Evolutionary conservation across 1,140 invertebrate genomes (phyloP).

Genomic region (Globodera rostochiensis): DNA sequence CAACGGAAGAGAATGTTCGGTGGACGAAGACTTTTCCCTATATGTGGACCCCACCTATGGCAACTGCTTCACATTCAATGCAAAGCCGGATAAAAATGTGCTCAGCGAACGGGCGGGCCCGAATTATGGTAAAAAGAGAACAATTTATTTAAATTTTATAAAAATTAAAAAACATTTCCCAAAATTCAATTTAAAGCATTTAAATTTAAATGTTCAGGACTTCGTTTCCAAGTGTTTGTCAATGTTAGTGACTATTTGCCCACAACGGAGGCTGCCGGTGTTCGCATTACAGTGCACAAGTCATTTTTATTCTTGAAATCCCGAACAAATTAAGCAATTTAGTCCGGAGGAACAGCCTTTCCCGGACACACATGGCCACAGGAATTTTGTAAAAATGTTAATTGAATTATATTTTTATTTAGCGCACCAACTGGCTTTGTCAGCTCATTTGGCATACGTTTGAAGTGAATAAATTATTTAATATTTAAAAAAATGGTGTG

Average conservation of each 20-base stretch:
- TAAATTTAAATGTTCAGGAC: slow-evolving; percentile 41
- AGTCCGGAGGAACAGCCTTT: slow-evolving; percentile 56
- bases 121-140: slow-evolving; percentile 52
- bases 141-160: not conserved
- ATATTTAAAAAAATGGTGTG: not conserved
- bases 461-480: slow-evolving; percentile 47
- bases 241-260: slow-evolving; percentile 65
- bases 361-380: slow-evolving; percentile 62
- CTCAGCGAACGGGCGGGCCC: slow-evolving; percentile 61
- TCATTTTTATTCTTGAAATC: slow-evolving; percentile 7
- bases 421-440: slow-evolving; percentile 63
- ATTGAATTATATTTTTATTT: not conserved
- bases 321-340: not conserved
- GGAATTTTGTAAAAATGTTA: not conserved
- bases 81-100: slow-evolving; percentile 46
- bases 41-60: slow-evolving; percentile 62
- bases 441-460: slow-evolving; percentile 60
- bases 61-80: slow-evolving; percentile 65
- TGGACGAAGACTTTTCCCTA: slow-evolving; percentile 59
- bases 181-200: slow-evolving; percentile 17
- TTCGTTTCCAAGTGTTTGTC: slow-evolving; percentile 64
- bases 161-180: slow-evolving; percentile 9
- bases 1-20: slow-evolving; percentile 60
- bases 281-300: slow-evolving; percentile 58
- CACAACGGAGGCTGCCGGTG: slow-evolving; percentile 64